Conservation (phyloP, 2,113 vertebrate genomes). For the Corythornis cristatus region DNA sequence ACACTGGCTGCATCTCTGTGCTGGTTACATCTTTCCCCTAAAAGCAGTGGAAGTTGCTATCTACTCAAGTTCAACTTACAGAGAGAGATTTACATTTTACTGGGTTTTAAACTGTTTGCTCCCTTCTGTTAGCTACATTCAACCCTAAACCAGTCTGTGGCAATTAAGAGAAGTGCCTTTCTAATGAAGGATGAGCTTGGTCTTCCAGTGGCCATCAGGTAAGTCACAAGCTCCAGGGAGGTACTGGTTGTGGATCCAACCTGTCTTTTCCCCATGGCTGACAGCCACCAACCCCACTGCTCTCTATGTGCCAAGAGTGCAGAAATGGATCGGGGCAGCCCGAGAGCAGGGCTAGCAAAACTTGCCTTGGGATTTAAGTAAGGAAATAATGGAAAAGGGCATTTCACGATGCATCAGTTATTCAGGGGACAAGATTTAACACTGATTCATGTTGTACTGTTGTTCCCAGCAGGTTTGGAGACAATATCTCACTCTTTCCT, state of each 20-base stretch:
- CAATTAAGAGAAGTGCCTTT: background rate
- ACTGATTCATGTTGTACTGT: rapidly evolving
- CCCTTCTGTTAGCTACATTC: background rate
- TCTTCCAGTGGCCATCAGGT: background rate
- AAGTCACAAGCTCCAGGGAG: background rate
- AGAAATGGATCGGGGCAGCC: background rate
- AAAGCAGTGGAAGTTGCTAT: background rate
- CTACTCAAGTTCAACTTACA: background rate
- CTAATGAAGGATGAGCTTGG: background rate
- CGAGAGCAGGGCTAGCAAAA: background rate
- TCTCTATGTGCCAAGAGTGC: rapidly evolving
- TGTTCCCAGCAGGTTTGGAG: background rate
- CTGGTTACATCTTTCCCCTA: background rate
- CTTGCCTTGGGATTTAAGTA: background rate
- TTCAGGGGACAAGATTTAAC: background rate
- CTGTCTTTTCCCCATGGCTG: background rate
- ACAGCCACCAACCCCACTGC: background rate
- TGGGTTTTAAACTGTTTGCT: background rate
- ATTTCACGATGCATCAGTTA: background rate
- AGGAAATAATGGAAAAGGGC: background rate
- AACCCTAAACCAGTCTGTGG: background rate
- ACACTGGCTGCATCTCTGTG: background rate
- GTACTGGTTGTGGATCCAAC: background rate
- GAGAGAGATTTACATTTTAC: background rate
- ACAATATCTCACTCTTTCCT: background rate